Conservation (phyloP, 2,113 vertebrate species). For the Geococcyx californianus region DNA sequence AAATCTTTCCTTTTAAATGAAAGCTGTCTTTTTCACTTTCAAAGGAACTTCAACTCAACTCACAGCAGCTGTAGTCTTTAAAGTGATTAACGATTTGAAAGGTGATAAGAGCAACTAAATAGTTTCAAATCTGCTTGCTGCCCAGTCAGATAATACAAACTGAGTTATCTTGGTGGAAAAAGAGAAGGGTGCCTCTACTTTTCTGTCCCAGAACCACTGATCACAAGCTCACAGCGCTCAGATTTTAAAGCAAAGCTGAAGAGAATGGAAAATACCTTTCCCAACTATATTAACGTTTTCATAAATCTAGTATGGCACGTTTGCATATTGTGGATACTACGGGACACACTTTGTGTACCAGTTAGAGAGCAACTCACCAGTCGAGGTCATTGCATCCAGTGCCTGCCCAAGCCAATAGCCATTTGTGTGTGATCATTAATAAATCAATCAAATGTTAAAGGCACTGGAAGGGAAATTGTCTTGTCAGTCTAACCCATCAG, state of each 20-base stretch:
- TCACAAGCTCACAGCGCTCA: not conserved
- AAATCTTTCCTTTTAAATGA: not conserved
- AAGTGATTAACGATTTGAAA: not conserved
- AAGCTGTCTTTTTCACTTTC: not conserved
- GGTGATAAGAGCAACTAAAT: not conserved
- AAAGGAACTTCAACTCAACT: not conserved
- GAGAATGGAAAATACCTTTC: not conserved
- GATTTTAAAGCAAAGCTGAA: not conserved
- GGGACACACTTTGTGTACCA: fast-evolving
- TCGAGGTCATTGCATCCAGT: not conserved
- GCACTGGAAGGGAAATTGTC: not conserved
- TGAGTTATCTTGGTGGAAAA: not conserved
- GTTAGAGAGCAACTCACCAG: not conserved
- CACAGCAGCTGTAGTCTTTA: not conserved
- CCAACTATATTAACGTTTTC: not conserved
- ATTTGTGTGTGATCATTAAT: not conserved
- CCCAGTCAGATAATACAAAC: not conserved
- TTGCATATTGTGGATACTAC: fast-evolving
- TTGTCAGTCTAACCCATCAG: not conserved
- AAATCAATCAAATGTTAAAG: not conserved
- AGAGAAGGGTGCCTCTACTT: not conserved
- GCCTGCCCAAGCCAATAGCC: not conserved
- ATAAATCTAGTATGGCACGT: not conserved
- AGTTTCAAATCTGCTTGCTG: not conserved
- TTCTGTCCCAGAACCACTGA: not conserved